phyloP scores from a whole-genome alignment of 2,888 invertebrate species.

The Synergus japonicus region DNA sequence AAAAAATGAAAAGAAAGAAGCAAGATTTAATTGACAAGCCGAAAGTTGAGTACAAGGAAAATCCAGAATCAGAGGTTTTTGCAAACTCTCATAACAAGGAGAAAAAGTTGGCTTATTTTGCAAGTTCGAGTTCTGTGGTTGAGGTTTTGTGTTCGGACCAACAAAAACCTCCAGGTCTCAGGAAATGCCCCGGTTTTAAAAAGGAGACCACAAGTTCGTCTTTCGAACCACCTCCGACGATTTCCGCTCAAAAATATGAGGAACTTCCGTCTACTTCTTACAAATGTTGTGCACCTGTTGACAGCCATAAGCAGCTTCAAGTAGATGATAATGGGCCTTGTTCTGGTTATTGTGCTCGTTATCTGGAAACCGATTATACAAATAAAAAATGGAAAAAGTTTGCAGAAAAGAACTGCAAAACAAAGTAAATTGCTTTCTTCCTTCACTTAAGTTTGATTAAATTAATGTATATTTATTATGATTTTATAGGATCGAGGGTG shows the following conservation, averaged over 20 bases:
- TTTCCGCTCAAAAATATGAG: not conserved
- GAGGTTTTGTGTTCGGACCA: not conserved
- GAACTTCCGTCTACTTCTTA: slow-evolving; percentile 3
- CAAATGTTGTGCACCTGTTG: not conserved
- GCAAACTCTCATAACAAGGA: not conserved
- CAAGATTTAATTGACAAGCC: not conserved
- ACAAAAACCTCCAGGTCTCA: not conserved
- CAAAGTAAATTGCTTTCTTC: not conserved
- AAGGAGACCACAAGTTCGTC: not conserved
- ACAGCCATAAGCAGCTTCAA: not conserved
- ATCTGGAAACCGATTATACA: not conserved
- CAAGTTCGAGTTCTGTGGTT: not conserved
- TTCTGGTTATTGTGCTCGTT: slow-evolving; percentile 1
- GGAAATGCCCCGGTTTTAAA: not conserved
- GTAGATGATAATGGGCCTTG: not conserved
- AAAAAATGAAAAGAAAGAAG: slow-evolving; percentile 27
- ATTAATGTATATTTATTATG: not conserved
- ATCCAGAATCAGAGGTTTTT: slow-evolving; percentile 7
- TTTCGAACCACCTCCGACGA: not conserved
- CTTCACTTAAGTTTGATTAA: not conserved
- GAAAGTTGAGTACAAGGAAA: slow-evolving; percentile 26
- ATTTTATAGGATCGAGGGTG: not conserved
- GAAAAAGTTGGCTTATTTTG: slow-evolving; percentile 7
- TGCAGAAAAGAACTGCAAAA: not conserved
- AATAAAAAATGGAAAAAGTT: slow-evolving; percentile 16